Evolutionary conservation across 2,113 vertebrate species (phyloP).

Genomic region (Argyrosomus japonicus): DNA sequence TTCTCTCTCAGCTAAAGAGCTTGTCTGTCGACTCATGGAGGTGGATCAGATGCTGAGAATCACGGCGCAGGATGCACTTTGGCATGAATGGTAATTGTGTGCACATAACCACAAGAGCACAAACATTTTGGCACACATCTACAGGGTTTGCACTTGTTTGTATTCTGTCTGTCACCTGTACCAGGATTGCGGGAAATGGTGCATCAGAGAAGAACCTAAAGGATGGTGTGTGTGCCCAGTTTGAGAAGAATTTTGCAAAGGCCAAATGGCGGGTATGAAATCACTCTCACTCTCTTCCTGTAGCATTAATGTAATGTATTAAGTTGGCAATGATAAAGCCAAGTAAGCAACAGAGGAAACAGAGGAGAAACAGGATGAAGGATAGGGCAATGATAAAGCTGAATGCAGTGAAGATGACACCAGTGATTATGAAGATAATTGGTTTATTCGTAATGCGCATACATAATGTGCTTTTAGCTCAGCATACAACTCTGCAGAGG

Average conservation of each 20-base stretch:
- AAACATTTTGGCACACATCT: neutral
- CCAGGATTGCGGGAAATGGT: slow-evolving; percentile 89
- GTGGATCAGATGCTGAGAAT: slow-evolving; percentile 89
- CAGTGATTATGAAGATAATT: neutral
- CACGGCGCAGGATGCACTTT: slow-evolving; percentile 87
- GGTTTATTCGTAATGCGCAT: slow-evolving; percentile 2
- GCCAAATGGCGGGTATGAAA: slow-evolving; percentile 89
- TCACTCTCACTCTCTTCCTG: neutral
- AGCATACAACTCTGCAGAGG: slow-evolving; percentile 31
- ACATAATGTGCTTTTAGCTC: slow-evolving; percentile 31
- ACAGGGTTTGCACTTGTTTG: slow-evolving; percentile 6
- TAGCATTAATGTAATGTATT: neutral
- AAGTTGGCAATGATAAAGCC: slow-evolving; percentile 15
- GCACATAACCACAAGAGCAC: neutral
- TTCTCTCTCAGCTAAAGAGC: slow-evolving; percentile 84
- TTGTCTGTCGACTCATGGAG: slow-evolving; percentile 89
- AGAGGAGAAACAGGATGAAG: slow-evolving; percentile 5
- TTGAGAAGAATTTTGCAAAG: slow-evolving; percentile 92
- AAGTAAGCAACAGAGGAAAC: neutral
- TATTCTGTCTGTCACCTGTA: slow-evolving; percentile 31
- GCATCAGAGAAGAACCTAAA: slow-evolving; percentile 90
- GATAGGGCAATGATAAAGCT: neutral
- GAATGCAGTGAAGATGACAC: neutral
- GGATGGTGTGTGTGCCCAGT: slow-evolving; percentile 89
- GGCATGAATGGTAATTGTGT: slow-evolving; percentile 84